These are phyloP conservation scores for Lysandra bellargus DNA, from an alignment of 2,888 invertebrate species.

Conservation along the genomic window DNA sequence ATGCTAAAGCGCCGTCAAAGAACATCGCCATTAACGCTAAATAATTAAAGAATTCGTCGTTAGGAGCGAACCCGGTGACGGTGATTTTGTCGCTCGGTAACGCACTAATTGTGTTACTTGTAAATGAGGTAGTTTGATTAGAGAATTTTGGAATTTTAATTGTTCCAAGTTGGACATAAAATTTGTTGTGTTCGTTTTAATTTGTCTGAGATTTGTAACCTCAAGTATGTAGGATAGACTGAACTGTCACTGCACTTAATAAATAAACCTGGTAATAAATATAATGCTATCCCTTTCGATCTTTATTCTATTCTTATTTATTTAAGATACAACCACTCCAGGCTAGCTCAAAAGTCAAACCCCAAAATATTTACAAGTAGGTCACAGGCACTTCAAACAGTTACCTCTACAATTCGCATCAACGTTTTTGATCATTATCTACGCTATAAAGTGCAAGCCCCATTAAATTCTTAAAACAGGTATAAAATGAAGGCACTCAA, in stretches of 20 bases:
- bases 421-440: neutral
- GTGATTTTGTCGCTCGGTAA: slow-evolving; percentile 52
- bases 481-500: slow-evolving; percentile 4
- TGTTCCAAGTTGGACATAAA: neutral
- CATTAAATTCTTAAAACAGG: slow-evolving; percentile 7
- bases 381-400: neutral
- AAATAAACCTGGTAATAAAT: no score
- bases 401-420: neutral
- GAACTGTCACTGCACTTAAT: no score
- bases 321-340: no score
- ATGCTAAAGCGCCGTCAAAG: slow-evolving; percentile 78
- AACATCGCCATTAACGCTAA: slow-evolving; percentile 79
- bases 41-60: slow-evolving; percentile 80
- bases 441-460: neutral
- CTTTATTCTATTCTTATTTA: no score
- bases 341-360: no score
- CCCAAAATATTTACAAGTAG: neutral
- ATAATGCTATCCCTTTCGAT: no score
- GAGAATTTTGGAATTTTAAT: slow-evolving; percentile 36
- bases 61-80: slow-evolving; percentile 53
- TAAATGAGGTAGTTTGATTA: slow-evolving; percentile 55
- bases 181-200: neutral
- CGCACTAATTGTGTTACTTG: slow-evolving; percentile 52
- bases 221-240: no score
- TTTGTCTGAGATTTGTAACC: neutral